Percentiles rank a stretch among this genome's conserved stretches.
phyloP scores from a whole-genome alignment of 2,113 vertebrate genomes.

The Sander vitreus region DNA sequence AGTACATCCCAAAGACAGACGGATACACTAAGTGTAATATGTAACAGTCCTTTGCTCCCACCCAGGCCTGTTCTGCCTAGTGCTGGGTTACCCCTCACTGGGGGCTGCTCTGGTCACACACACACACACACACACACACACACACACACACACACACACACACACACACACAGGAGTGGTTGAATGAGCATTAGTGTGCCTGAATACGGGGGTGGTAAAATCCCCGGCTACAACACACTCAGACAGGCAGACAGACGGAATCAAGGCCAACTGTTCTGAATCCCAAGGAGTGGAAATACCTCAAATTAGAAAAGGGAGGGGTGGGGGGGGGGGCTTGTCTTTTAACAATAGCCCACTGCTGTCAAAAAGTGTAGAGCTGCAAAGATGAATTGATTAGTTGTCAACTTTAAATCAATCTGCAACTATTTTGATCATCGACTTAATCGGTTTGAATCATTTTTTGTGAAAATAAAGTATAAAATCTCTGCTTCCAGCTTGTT shows the following conservation, averaged over 20 bases:
- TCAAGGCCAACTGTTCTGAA: slow-evolving; percentile 42
- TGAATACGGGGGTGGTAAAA: slow-evolving; percentile 71
- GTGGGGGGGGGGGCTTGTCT: neutral
- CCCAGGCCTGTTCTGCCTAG: neutral
- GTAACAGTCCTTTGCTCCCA: slow-evolving; percentile 2
- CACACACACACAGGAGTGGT: slow-evolving; percentile 33
- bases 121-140: slow-evolving; percentile 23
- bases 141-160: slow-evolving; percentile 22
- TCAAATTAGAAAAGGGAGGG: slow-evolving; percentile 37
- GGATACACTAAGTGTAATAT: neutral
- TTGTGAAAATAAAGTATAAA: too few species aligned
- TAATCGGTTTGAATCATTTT: too few species aligned
- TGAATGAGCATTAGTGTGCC: slow-evolving; percentile 74
- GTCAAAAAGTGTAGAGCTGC: neutral
- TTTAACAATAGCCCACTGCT: neutral
- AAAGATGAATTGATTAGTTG: too few species aligned
- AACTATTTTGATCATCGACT: too few species aligned
- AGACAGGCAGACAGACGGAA: slow-evolving; percentile 47
- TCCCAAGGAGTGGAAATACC: slow-evolving; percentile 37
- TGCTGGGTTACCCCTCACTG: slow-evolving; percentile 51
- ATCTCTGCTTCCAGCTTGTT: too few species aligned
- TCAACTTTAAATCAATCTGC: too few species aligned
- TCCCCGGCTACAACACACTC: slow-evolving; percentile 54
- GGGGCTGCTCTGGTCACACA: slow-evolving; percentile 28
- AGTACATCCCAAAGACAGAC: neutral